Conservation (phyloP, 2,797 vertebrate genomes). For the Epinephelus malabaricus region DNA sequence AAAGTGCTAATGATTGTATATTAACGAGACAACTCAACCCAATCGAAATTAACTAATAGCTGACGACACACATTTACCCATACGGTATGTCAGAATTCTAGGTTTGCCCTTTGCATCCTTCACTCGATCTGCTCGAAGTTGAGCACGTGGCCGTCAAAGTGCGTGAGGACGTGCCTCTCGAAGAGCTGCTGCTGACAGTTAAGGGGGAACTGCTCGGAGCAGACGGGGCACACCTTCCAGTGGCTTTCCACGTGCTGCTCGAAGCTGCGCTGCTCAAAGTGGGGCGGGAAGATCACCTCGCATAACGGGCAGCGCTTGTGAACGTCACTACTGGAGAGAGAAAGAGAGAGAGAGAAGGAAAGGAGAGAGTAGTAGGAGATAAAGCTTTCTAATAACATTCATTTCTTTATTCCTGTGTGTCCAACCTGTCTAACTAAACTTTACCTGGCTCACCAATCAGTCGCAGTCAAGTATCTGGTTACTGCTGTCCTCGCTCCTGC, state of each 20-base stretch:
- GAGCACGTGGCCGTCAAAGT: slow-evolving; percentile 95
- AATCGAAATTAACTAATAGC: slow-evolving; percentile 50
- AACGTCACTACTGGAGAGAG: slow-evolving; percentile 86
- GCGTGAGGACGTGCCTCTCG: slow-evolving; percentile 96
- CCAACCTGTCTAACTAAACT: too few relatives aligned
- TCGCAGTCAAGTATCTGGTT: too few relatives aligned
- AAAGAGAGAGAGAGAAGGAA: too few relatives aligned
- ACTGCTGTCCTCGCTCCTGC: too few relatives aligned
- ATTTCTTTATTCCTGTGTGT: too few relatives aligned
- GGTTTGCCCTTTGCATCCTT: not conserved
- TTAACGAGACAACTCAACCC: slow-evolving; percentile 52
- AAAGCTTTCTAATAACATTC: too few relatives aligned
- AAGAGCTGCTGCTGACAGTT: slow-evolving; percentile 95
- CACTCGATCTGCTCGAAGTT: slow-evolving; percentile 92
- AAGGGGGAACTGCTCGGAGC: slow-evolving; percentile 96
- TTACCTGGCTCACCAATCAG: too few relatives aligned
- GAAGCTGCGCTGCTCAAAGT: slow-evolving; percentile 97
- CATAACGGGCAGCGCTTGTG: slow-evolving; percentile 97
- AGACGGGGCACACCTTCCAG: slow-evolving; percentile 98
- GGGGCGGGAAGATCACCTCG: slow-evolving; percentile 96
- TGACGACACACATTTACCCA: slow-evolving; percentile 40
- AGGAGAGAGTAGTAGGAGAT: not conserved
- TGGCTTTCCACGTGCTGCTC: slow-evolving; percentile 98
- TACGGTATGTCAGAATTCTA: not conserved
- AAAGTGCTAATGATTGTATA: slow-evolving; percentile 69